Conservation (phyloP, 2,888 invertebrate genomes). For the Spisula solida region DNA sequence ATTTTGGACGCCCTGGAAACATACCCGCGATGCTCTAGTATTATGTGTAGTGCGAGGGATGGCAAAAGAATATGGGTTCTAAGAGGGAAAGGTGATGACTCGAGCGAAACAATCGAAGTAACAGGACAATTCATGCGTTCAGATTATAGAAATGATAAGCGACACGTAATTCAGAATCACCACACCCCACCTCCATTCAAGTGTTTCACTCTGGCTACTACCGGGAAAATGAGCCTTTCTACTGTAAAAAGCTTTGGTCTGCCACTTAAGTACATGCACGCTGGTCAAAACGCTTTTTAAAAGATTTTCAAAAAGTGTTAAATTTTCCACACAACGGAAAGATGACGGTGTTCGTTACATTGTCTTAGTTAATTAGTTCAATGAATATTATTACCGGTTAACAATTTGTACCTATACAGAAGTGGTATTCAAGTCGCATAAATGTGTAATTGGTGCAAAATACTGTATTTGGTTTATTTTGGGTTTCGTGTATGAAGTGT, state of each 20-base stretch:
- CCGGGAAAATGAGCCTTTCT: conserved; percentile 18
- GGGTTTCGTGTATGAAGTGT: too few species aligned
- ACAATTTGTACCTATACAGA: too few species aligned
- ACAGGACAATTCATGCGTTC: not conserved
- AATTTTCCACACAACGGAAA: too few species aligned
- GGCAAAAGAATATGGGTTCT: conserved; percentile 52
- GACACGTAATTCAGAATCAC: conserved; percentile 17
- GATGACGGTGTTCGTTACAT: too few species aligned
- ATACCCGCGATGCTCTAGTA: conserved; percentile 30
- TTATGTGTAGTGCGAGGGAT: conserved; percentile 28
- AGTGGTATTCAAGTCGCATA: too few species aligned
- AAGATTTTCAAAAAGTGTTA: too few species aligned
- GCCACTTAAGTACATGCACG: conserved; percentile 25
- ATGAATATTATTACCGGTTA: too few species aligned
- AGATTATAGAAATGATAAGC: not conserved
- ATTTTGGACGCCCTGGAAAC: conserved; percentile 23
- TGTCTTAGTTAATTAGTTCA: too few species aligned
- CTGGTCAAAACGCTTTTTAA: not conserved
- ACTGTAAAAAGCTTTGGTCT: not conserved
- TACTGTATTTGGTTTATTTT: too few species aligned
- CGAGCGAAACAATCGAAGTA: conserved; percentile 31
- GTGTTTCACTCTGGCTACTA: conserved; percentile 36
- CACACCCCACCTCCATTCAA: conserved; percentile 54
- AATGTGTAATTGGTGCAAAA: too few species aligned
- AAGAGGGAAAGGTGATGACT: conserved; percentile 39